These are phyloP conservation scores for Poecilus cupreus DNA, from an alignment of 2,888 invertebrate genomes.

Conservation along the genomic window DNA sequence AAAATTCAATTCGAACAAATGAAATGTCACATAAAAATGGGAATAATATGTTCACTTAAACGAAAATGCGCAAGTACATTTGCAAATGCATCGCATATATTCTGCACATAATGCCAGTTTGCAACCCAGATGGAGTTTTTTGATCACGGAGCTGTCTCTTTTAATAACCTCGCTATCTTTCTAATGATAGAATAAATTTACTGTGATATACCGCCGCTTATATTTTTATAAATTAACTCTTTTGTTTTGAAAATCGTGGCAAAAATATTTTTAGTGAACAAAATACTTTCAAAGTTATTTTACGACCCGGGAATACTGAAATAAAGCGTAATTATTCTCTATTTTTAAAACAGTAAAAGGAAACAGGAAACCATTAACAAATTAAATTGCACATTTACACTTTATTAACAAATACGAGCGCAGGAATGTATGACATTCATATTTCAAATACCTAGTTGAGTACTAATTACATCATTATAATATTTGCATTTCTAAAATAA, in stretches of 20 bases:
- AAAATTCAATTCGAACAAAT: constrained; percentile 45
- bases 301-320: no score
- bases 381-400: neutral
- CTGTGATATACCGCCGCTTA: neutral
- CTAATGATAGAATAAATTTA: constrained; percentile 22
- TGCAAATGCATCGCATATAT: constrained; percentile 39
- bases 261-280: neutral
- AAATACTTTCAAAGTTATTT: no score
- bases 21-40: constrained; percentile 49
- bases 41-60: constrained; percentile 48
- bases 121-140: constrained; percentile 4
- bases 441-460: neutral
- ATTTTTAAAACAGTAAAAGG: neutral
- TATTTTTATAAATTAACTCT: neutral
- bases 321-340: neutral
- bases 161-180: constrained; percentile 11
- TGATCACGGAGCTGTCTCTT: constrained; percentile 17
- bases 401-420: neutral
- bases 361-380: neutral
- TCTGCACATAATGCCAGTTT: constrained; percentile 7
- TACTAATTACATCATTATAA: neutral
- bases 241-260: neutral
- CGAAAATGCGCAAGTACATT: constrained; percentile 35
- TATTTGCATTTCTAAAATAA: neutral
- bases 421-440: neutral